phyloP scores from a whole-genome alignment of 2,113 vertebrate species.

The Cichladusa arquata region DNA sequence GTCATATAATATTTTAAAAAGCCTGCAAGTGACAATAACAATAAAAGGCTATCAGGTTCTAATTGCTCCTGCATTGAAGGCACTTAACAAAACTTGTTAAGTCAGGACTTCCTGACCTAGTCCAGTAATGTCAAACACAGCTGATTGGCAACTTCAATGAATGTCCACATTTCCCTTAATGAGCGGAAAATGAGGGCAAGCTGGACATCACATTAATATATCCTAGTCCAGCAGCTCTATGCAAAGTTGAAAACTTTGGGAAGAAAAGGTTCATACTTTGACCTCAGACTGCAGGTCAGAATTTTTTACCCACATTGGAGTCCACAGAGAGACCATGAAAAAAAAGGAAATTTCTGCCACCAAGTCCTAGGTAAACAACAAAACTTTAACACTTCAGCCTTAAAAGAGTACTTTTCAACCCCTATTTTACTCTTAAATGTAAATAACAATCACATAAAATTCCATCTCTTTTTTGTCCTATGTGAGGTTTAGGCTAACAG shows the following conservation, averaged over 20 bases:
- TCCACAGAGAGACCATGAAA: neutral
- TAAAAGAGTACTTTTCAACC: neutral
- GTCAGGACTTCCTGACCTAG: neutral
- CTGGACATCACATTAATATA: neutral
- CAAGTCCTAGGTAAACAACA: neutral
- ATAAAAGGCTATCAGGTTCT: neutral
- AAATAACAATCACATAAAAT: neutral
- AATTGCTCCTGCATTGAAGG: neutral
- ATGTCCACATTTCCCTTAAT: neutral
- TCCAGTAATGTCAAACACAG: neutral
- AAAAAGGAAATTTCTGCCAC: neutral
- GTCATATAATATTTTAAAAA: neutral
- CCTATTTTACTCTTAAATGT: neutral
- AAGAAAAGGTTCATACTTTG: neutral
- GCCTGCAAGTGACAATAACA: neutral
- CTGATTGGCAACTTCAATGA: neutral
- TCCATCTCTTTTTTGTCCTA: neutral
- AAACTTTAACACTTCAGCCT: neutral
- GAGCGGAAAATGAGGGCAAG: neutral
- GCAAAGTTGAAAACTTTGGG: neutral
- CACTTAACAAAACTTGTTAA: neutral
- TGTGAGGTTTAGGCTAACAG: neutral
- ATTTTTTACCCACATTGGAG: neutral
- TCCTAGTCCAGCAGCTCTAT: neutral
- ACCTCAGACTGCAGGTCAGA: neutral